Conservation (phyloP, 2,797 vertebrate genomes). For the Psittacula derbiana region DNA sequence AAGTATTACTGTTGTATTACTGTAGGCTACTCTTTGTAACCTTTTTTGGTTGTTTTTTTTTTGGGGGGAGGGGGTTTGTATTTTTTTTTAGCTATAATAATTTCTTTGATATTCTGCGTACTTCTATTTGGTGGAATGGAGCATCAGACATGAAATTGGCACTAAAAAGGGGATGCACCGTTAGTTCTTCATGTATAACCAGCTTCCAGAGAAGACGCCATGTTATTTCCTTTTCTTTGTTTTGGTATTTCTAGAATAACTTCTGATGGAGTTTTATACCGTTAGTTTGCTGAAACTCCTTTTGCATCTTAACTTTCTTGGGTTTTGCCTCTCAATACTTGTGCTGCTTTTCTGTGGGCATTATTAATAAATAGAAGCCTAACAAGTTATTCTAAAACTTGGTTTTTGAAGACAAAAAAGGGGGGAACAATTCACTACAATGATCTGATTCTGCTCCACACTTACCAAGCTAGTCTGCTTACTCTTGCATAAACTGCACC, state of each 20-base stretch:
- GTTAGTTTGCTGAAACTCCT: background rate
- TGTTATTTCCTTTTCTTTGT: background rate
- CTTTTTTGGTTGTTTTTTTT: background rate
- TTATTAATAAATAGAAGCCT: background rate
- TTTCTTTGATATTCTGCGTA: background rate
- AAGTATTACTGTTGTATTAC: background rate
- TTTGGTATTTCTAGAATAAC: background rate
- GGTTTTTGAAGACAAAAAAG: background rate
- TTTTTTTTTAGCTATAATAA: background rate
- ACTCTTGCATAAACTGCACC: background rate
- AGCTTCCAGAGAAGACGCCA: background rate
- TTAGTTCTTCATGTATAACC: background rate
- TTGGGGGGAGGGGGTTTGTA: fast-evolving
- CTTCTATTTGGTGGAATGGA: background rate
- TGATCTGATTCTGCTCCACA: background rate
- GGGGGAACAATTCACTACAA: background rate
- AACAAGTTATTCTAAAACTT: background rate
- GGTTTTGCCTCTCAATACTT: background rate
- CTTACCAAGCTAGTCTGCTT: background rate
- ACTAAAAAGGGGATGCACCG: background rate
- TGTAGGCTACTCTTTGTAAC: background rate
- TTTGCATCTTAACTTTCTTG: background rate
- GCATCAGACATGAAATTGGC: background rate
- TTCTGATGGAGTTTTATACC: background rate
- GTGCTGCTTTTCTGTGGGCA: background rate